Base-by-base conservation (phyloP, 1,140 invertebrate species). In the Scaptomyza pallida region DNA sequence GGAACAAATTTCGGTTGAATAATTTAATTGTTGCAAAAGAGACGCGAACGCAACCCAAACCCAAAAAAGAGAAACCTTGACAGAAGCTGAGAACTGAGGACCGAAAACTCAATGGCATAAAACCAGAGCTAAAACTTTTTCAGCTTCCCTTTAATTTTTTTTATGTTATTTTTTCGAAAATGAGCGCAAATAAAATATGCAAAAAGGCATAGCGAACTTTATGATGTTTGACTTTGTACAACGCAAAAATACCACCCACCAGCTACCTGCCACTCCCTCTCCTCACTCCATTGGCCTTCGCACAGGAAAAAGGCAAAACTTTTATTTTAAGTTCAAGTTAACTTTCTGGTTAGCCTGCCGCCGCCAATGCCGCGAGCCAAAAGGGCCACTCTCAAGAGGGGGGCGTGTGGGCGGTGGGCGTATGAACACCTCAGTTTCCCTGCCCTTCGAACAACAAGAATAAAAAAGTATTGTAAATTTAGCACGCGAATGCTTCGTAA, bases 241-340 rank as follows among this genome's bases (percentile, higher is more conserved):
- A 78, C 59, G 74, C 71, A 71, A 75, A 77, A 74, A 86, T 70
- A 17, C 19, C 47, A 48, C 44, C 44, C 19, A 37, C 3, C 10
- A 37, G 30, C 23, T 15, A 12, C 19, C 1, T 16, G 12, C 35
- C 17, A 1, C 35, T 37, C 4, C 15, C 5, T 5, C 21, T 17
- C 19, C 5, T 15, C 2, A n/a, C 21, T 10, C 37, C 37, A 15
- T n/a, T 44, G n/a, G 35, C 64, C 68, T 23, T 56, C n/a, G 51
- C 44, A 50, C 54, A 57, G 65, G 65, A 74, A 67, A 68, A 70
- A 72, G 72, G 45, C 62, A 47, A 86, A 86, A 86, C 82, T 86
- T 86, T 86, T 86, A 86, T 86, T 86, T 86, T 86, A 86, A 86
- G 82, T 86, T 86, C 74, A 82, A 86, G 74, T 82, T 86, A 86